A percentile compares a stretch with the other conserved stretches of the same genome.
Conservation (phyloP, 1,140 invertebrate genomes). For the Tetragnatha versicolor region DNA sequence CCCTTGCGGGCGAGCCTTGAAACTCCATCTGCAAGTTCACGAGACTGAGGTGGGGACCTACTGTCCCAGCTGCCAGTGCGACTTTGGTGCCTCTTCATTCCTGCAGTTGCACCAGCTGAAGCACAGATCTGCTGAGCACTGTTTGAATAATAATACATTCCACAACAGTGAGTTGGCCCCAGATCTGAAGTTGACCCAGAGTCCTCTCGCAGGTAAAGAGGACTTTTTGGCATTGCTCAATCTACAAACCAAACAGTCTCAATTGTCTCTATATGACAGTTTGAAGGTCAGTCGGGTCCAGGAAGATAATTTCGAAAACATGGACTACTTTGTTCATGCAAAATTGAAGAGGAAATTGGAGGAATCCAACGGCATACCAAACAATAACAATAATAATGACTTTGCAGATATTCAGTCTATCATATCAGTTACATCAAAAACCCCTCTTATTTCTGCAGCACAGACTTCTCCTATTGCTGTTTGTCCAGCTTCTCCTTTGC, state of each 20-base stretch:
- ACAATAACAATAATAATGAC: conserved; percentile 62
- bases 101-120: conserved; percentile 63
- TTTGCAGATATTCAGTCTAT: conserved; percentile 86
- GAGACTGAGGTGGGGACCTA: conserved; percentile 23
- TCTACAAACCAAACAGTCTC: conserved; percentile 67
- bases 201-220: conserved; percentile 65
- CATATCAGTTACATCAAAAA: conserved; percentile 75
- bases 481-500: conserved; percentile 55
- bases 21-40: conserved; percentile 32
- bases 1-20: conserved; percentile 74
- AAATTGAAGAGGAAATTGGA: conserved; percentile 63
- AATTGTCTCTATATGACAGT: conserved; percentile 12
- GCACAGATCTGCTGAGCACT: conserved; percentile 60
- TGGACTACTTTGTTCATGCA: conserved; percentile 57
- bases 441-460: conserved; percentile 68
- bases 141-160: neutral
- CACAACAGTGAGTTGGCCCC: no score
- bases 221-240: conserved; percentile 83
- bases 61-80: conserved; percentile 61
- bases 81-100: conserved; percentile 60
- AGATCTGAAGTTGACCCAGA: neutral
- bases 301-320: conserved; percentile 56
- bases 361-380: conserved; percentile 58
- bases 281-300: conserved; percentile 4
- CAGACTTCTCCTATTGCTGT: conserved; percentile 58